Evolutionary conservation across 2,888 invertebrate species (phyloP), one percentile per base, ranked within the genome.

Genomic region (Rhagophthalmus giganteus): DNA sequence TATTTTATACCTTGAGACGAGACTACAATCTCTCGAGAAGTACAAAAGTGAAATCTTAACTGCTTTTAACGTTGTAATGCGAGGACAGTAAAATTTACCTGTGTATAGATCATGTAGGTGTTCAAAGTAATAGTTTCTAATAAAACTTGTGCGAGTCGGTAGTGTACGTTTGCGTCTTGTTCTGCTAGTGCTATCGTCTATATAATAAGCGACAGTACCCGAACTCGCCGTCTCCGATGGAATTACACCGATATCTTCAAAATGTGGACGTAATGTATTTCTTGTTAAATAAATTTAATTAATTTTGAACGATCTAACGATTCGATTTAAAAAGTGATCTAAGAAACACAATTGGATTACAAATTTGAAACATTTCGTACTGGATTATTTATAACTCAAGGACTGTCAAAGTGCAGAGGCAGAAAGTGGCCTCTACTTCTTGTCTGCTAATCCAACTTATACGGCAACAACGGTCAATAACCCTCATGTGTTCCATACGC

Each of bases 1-100:
- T 42, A n/a, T 25, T 39, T 38, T 58, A 63, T 67, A 70, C 71
- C 71, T 72, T 71, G 70, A 68, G 68, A 69, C 63, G 54, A 62
- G 61, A 55, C 60, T 65, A 66, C 66, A 67, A 69, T 69, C 69
- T 64, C 64, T 57, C 46, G 46, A 57, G 56, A 62, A 55, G 57
- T 47, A 67, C 65, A 66, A 68, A 69, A 69, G 69, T 69, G 68
- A 68, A 68, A 69, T 62, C 66, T 58, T 44, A 49, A n/a, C 30
- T 32, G 42, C 26, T 28, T 32, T 45, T 40, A 32, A 33, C 26
- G 33, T 47, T 39, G 33, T 27, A 31, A 40, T 47, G 39, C 33
- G 47, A 39, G 37, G 39, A 47, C 38, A 38, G 16, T 24, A 3
- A 7, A 10, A 10, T 38, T 26, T 37, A 31, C 11, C 11, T 4